Evolutionary conservation across 2,113 vertebrate species (phyloP).

Genomic region (Stigmatopora argus): DNA sequence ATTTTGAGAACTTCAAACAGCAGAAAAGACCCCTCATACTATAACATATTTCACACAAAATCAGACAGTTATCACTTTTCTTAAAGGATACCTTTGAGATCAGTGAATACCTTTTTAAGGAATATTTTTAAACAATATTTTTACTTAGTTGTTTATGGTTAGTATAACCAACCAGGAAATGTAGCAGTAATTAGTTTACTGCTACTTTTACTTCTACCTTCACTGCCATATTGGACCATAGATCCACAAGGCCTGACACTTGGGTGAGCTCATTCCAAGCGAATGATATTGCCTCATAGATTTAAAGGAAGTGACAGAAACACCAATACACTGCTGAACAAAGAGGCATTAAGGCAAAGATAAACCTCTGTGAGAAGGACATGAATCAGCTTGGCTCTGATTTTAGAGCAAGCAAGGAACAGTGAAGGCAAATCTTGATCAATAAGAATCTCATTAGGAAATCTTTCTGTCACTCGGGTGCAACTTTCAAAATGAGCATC

Average conservation of each 20-base stretch:
- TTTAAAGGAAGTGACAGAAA: conserved; percentile 67
- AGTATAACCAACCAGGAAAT: conserved; percentile 45
- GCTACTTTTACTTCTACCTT: conserved; percentile 33
- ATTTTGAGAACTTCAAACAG: conserved; percentile 26
- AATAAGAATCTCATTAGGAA: conserved; percentile 62
- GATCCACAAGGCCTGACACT: conserved; percentile 59
- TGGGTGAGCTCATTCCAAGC: conserved; percentile 60
- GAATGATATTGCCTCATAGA: conserved; percentile 68
- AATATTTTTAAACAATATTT: conserved; percentile 7
- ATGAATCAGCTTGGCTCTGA: conserved; percentile 53
- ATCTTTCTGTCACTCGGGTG: conserved; percentile 36
- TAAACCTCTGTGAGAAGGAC: conserved; percentile 57
- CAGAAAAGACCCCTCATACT: background rate
- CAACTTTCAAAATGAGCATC: conserved; percentile 27
- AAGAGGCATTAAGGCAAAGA: conserved; percentile 69
- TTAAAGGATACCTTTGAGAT: conserved; percentile 32
- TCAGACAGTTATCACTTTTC: conserved; percentile 25
- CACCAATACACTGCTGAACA: conserved; percentile 66
- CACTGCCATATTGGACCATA: conserved; percentile 58
- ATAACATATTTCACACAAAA: conserved; percentile 22
- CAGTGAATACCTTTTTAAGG: background rate
- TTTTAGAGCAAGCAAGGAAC: conserved; percentile 49
- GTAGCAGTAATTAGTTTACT: conserved; percentile 49
- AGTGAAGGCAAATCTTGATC: conserved; percentile 58
- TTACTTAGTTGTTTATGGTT: conserved; percentile 27